Evolutionary conservation across 2,113 vertebrate genomes (phyloP), one percentile per base, ranked within the genome.

Genomic region (Corvus cornix): DNA sequence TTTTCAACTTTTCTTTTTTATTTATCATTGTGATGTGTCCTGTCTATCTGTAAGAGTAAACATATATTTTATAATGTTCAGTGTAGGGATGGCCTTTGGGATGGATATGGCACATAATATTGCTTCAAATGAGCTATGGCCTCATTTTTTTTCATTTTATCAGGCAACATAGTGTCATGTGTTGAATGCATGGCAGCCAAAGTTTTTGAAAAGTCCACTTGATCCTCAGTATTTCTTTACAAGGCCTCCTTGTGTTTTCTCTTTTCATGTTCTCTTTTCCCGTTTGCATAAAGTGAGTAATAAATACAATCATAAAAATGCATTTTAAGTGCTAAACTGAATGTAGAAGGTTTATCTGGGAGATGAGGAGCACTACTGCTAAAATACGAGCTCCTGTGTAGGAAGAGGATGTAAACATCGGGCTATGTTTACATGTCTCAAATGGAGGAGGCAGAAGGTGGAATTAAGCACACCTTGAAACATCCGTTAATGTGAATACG

Each of bases 61-160:
- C 3, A 14, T 27, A 30, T 16, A 7, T 48, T 90, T 88, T 74
- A 63, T 22, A 56, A 9, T 55, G 35, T 67, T 91, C 16, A 46
- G 21, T 28, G 9, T n/a, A 63, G 27, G 17, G 23, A 48, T 63
- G 44, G 16, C 43, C 33, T 81, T 6, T 87, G 60, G 30, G 35
- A 48, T 91, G 27, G 17, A 28, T 87, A 16, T 56, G 73, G 63
- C 44, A 39, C 22, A 37, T 27, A 49, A 52, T 8, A 28, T 84
- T 75, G 62, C 33, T 82, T 87, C 62, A n/a, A 62, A 35, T 84
- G 35, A 91, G 48, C 48, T 31, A 28, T 27, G 27, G 33, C 44
- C 58, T 96, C 52, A 39, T 72, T 22, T 79, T 89, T 87, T 87
- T 85, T 30, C 16, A 10, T 60, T 14, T 81, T 76, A 73, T 93